Conservation (phyloP, 2,888 invertebrate species). For the Ctena decussata region DNA sequence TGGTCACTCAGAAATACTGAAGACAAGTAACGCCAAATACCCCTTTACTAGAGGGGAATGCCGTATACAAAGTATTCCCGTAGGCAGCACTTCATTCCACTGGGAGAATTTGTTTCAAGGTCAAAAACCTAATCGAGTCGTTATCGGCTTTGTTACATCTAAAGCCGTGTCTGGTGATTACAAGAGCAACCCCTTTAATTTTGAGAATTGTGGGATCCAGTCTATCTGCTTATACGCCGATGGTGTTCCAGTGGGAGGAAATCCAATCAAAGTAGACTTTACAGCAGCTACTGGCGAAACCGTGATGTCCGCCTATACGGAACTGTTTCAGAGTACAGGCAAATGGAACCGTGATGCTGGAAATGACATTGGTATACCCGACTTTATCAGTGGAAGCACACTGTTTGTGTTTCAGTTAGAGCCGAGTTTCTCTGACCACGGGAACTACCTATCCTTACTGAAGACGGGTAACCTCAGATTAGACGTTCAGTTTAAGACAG, state of each 20-base stretch:
- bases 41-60: constrained; percentile 2
- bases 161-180: neutral
- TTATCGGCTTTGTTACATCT: neutral
- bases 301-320: neutral
- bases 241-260: constrained; percentile 9
- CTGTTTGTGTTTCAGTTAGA: constrained; percentile 3
- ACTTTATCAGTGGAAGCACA: neutral
- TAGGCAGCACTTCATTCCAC: neutral
- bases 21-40: neutral
- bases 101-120: constrained; percentile 17
- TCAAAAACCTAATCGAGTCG: neutral
- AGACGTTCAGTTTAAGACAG: neutral
- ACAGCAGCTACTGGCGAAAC: neutral
- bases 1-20: constrained; percentile 40
- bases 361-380: neutral
- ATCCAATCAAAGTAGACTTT: neutral
- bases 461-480: constrained; percentile 8
- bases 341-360: neutral
- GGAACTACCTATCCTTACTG: neutral
- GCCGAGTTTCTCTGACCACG: neutral
- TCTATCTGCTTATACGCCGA: neutral
- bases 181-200: neutral
- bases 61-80: neutral
- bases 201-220: neutral
- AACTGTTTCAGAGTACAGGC: neutral